A percentile compares a stretch with the other conserved stretches of the same genome.
These are phyloP conservation scores for Alexandromys oeconomus DNA, from an alignment of 2,797 vertebrate genomes.

Conservation along the genomic window DNA sequence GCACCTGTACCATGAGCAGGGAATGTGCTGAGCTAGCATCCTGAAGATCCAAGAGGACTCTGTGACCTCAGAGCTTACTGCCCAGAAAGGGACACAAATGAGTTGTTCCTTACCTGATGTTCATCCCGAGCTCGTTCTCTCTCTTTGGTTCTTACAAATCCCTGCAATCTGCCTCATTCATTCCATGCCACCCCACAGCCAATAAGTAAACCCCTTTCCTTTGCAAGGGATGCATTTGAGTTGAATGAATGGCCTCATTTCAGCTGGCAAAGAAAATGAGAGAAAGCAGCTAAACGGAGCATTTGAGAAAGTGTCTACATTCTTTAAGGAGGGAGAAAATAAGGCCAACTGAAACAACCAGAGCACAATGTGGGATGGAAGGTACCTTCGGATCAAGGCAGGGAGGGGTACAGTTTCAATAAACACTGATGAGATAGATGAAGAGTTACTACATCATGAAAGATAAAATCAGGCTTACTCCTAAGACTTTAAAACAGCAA, in stretches of 20 bases:
- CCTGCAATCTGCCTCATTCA: neutral
- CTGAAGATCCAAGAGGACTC: neutral
- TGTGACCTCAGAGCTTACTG: neutral
- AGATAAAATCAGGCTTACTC: neutral
- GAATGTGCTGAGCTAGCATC: neutral
- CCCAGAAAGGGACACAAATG: neutral
- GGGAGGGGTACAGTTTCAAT: neutral
- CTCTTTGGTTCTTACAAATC: neutral
- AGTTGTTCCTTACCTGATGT: neutral
- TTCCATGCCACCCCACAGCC: neutral
- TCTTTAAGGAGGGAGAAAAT: neutral
- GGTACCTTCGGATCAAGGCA: neutral
- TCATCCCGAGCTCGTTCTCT: neutral
- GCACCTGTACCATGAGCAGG: fast-evolving
- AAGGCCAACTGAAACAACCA: neutral
- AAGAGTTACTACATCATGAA: neutral
- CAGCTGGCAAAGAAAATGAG: neutral
- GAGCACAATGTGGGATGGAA: neutral
- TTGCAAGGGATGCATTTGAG: neutral
- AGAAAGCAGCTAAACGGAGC: neutral
- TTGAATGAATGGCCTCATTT: neutral
- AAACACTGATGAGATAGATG: neutral
- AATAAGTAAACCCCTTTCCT: neutral
- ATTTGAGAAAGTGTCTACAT: neutral
- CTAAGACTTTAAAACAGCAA: neutral